Percentiles rank a stretch among this genome's conserved stretches.
These are phyloP conservation scores for Pluvianellus socialis DNA, from an alignment of 2,113 vertebrate genomes.

Conservation along the genomic window DNA sequence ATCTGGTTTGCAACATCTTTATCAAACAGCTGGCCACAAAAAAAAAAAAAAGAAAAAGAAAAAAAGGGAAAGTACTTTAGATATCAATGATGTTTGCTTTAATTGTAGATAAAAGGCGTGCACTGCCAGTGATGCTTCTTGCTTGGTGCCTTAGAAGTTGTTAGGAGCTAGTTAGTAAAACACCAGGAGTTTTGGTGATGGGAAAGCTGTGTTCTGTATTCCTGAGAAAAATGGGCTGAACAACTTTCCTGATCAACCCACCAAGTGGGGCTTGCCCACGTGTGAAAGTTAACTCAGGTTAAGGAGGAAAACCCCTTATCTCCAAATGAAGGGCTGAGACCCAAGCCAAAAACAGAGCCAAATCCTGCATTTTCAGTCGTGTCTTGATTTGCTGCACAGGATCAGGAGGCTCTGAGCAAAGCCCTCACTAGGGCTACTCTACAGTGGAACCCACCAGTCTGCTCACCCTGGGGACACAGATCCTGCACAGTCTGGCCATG, in stretches of 20 bases:
- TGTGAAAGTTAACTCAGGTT: background rate
- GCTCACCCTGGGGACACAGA: background rate
- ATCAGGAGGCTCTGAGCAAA: background rate
- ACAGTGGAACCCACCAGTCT: fast-evolving
- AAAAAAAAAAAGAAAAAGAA: background rate
- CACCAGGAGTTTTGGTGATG: background rate
- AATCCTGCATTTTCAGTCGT: background rate
- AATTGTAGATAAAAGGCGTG: background rate
- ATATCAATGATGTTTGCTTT: background rate
- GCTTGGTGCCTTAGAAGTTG: background rate
- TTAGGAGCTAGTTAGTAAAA: background rate
- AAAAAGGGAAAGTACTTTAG: background rate
- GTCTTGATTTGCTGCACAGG: background rate
- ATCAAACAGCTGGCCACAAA: background rate
- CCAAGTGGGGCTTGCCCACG: background rate
- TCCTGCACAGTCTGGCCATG: background rate
- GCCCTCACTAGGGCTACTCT: background rate
- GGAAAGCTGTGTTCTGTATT: background rate
- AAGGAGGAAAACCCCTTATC: background rate
- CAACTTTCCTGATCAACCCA: background rate
- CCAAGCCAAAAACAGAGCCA: background rate
- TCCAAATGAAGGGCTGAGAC: background rate
- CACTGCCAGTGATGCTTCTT: background rate
- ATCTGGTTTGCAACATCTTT: background rate
- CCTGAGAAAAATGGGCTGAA: background rate